These are phyloP conservation scores for Saccopteryx leptura DNA, from an alignment of 2,113 vertebrate species.

Conservation along the genomic window DNA sequence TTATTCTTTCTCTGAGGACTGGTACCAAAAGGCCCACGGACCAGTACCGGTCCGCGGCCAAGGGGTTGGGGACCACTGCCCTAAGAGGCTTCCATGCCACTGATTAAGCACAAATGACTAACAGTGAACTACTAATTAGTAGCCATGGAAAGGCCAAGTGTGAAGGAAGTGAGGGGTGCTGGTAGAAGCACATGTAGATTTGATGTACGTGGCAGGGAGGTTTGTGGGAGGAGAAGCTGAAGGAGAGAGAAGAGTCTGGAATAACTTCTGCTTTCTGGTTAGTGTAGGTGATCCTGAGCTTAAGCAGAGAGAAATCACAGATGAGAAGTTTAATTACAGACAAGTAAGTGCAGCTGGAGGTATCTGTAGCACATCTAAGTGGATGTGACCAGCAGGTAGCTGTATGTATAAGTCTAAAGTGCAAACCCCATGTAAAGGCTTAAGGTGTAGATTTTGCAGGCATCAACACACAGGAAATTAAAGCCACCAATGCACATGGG, in stretches of 20 bases:
- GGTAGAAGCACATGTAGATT: background rate
- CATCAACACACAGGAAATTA: background rate
- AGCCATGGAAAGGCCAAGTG: background rate
- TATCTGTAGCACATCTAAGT: background rate
- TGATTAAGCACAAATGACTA: background rate
- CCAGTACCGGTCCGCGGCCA: no score
- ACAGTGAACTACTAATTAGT: background rate
- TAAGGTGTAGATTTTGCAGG: background rate
- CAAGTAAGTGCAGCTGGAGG: background rate
- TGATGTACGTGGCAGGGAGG: background rate
- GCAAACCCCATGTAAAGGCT: background rate
- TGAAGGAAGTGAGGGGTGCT: background rate
- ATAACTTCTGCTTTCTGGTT: background rate
- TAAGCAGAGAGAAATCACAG: background rate
- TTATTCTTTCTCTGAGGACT: no score
- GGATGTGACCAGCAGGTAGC: background rate
- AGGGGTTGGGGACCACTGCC: background rate
- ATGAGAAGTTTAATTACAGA: background rate
- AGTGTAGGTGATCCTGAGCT: background rate
- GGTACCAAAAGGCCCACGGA: no score
- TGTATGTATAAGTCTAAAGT: background rate
- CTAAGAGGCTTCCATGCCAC: background rate
- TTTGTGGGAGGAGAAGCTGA: background rate
- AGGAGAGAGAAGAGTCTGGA: background rate
- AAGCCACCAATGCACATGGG: background rate